phyloP scores from a whole-genome alignment of 1,140 invertebrate species.

The Babylonia areolata region DNA sequence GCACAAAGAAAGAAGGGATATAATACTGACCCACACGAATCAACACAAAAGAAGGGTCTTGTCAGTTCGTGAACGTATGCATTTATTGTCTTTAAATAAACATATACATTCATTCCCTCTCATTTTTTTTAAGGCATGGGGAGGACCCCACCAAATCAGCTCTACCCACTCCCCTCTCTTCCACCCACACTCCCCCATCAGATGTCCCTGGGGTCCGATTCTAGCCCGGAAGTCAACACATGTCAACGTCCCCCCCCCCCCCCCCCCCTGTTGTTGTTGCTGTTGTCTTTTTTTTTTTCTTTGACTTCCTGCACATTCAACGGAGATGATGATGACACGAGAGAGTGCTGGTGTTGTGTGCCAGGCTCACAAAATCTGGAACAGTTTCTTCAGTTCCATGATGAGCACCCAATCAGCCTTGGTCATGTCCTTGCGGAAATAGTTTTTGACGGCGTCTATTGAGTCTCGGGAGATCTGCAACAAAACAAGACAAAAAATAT shows the following conservation, averaged over 20 bases:
- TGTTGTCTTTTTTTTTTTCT: neutral
- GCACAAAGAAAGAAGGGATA: too few species aligned
- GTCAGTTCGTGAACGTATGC: too few species aligned
- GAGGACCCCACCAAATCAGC: neutral
- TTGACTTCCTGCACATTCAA: neutral
- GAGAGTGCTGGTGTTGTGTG: too few species aligned
- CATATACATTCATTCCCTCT: too few species aligned
- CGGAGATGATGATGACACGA: neutral
- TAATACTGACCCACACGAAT: too few species aligned
- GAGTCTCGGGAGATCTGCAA: constrained; percentile 96
- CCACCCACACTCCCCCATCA: neutral
- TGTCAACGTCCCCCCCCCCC: neutral
- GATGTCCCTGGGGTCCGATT: neutral
- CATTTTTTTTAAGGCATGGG: neutral
- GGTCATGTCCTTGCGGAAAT: constrained; percentile 97
- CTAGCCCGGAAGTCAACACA: too few species aligned
- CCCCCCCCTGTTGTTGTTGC: neutral
- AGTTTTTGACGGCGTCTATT: constrained; percentile 99
- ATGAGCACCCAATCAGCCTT: constrained; percentile 99
- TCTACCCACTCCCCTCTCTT: neutral
- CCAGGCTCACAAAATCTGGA: constrained; percentile 91
- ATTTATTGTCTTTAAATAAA: too few species aligned
- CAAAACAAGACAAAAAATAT: neutral
- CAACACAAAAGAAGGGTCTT: too few species aligned
- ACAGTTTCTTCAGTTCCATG: constrained; percentile 98